Evolutionary conservation across 2,113 vertebrate genomes (phyloP), one percentile per base, ranked within the genome.

Genomic region (Osmerus mordax): DNA sequence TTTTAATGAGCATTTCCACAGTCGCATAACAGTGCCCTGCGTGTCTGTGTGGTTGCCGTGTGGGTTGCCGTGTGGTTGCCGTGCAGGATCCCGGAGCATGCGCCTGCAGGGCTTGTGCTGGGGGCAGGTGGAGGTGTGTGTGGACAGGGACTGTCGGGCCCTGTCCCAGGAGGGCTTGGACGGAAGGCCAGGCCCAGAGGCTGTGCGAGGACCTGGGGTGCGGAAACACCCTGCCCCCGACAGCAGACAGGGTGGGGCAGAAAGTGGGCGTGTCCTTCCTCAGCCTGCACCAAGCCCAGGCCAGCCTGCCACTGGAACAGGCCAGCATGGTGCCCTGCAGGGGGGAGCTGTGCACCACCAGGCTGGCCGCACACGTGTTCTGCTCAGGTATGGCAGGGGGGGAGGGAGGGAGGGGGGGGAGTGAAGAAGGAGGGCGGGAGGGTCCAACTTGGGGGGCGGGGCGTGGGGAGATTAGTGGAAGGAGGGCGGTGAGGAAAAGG

Each of bases 141-240:
- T 3, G 0, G 1, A 4, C 13, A 29, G 3, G 0, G 1, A 0
- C 0, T 81, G 74, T 25, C 72, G 72, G 4, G 55, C 68, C 0
- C 67, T 86, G 21, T 79, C 82, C 25, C 16, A 0, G 0, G 29
- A 73, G 0, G 75, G 52, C 14, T 86, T 82, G 84, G n/a, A 78
- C 3, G 0, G 0, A 12, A 1, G 0, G 53, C 2, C 32, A 76
- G 3, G 82, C 82, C 0, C 0, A 0, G 9, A 70, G 41, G 65
- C 28, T 86, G 21, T 86, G 85, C 56, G 8, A n/a, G 14, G 18
- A 52, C 25, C 71, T 80, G 70, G 68, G 54, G 19, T 86, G 85
- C 52, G 78, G 21, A 21, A 21, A 21, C 21, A 4, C 81, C 11
- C 0, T 4, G 6, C 0, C 3, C 65, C 14, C 3, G 3, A 0